Base-by-base conservation (phyloP, 2,888 invertebrate genomes). In the Lepeophtheirus nordmannii region DNA sequence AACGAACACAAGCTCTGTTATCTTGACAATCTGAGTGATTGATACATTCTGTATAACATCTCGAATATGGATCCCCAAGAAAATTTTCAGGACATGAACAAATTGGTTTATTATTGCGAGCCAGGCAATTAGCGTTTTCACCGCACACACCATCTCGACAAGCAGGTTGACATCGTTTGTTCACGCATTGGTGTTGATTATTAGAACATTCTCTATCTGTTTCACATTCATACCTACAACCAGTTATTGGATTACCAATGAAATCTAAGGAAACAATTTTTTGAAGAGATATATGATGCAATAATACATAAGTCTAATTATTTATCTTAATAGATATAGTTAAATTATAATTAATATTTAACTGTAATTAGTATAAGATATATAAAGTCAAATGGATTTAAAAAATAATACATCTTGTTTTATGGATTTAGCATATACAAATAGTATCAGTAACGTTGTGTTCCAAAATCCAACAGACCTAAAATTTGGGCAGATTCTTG, bases 41-140 rank as follows among this genome's bases (percentile, higher is more conserved):
- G 8, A 83, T 82, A 72, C 90, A 90, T 74, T 90, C 89, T 0
- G 89, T 84, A 59, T 82, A 81, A 72, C 90, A 90, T 70, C 85
- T 82, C 9, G 81, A 30, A 22, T 39, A 30, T 2, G 62, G 64
- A 65, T 61, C 59, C 5, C 62, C 62, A 69, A 83, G 81, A 76
- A 88, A 88, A 53, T 85, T 85, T 82, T 68, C 65, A 39, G 72
- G 72, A 56, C 72, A 72, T 20, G 67, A 67, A 65, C 72, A 72
- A 0, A 68, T 53, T n/a, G 30, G 37, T 64, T 41, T 30, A 85
- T 86, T 74, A 83, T 83, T 8, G 87, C 87, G 72, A 72, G 83
- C 84, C 37, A 57, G 30, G 73, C 89, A 89, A 72, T 84, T 83
- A 5, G 89, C 89, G 69, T 83, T 85, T 61, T 81, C 80, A 12